Conservation (phyloP, 2,113 vertebrate genomes). For the Tenebrosternarchus preto region DNA sequence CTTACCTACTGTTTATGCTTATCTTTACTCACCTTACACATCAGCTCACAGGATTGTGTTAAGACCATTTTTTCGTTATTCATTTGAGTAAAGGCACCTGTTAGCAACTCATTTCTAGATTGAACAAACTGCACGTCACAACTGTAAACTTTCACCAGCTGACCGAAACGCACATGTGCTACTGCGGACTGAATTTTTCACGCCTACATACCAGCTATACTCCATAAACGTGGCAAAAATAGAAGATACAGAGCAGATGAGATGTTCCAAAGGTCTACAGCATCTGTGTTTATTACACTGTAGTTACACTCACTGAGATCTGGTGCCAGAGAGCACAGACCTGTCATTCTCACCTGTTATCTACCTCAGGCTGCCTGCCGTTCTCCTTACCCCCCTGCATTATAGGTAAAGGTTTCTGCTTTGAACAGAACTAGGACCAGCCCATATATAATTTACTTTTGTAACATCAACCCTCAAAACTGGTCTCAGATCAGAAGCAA, state of each 20-base stretch:
- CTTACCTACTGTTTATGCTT: no score
- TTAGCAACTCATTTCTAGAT: no score
- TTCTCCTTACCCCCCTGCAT: neutral
- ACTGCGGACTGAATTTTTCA: no score
- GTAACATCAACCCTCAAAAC: neutral
- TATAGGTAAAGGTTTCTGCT: neutral
- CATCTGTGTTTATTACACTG: neutral
- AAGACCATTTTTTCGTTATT: no score
- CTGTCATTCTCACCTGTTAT: neutral
- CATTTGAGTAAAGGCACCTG: no score
- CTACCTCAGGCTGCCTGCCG: neutral
- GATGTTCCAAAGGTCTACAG: neutral
- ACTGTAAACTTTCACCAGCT: no score
- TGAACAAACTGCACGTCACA: no score
- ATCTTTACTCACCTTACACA: no score
- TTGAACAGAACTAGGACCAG: neutral
- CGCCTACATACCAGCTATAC: no score
- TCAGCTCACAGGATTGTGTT: no score
- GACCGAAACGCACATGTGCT: no score
- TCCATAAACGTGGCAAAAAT: no score
- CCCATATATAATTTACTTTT: neutral
- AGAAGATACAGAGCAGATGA: neutral
- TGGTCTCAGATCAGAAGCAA: neutral
- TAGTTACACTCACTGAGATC: neutral
- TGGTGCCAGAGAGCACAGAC: neutral